Base-by-base conservation (phyloP, 2,888 invertebrate genomes). In the Eutolmus rufibarbis region DNA sequence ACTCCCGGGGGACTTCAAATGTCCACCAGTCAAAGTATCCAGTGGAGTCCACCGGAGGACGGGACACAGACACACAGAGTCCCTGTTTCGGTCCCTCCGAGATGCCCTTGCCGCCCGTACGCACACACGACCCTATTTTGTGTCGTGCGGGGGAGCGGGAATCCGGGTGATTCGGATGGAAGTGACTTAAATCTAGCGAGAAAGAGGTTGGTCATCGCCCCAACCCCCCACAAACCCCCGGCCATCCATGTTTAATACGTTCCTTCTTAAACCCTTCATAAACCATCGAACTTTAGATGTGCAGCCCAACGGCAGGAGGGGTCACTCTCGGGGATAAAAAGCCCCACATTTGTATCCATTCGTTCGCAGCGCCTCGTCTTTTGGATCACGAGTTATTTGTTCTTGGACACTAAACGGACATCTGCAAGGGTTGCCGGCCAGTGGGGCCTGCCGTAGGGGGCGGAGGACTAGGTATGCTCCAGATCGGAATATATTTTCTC, bases 201-300 rank as follows among this genome's bases (percentile, higher is more conserved):
- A 37, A 43, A 40, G 23, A 84, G 40, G 78, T 46, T 66, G 66
- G 66, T 57, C 51, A 16, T 40, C 77, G 46, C 1, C 74, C 46
- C 43, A 85, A 79, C 1, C 43, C 31, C 34, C 46, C n/a, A 34
- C 78, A 79, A 78, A 51, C 84, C 28, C 78, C 51, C 86, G 79
- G 66, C 66, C 86, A 87, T 87, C 57, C 74, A 74, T 81, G 86
- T 88, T 88, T 88, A 81, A 86, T 88, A 86, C 86, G 81, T 79
- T 78, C 78, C 82, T 40, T 88, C 74, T 86, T 87, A 88, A 88
- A 85, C 86, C 88, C 88, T 88, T 88, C 87, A 88, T 88, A 88
- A 88, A 88, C 86, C 88, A 88, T 88, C 43, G 23, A 86, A 88
- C 57, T 88, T 88, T 88, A 88, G 87, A 86, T 87, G 84, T 40